Percentiles rank a stretch among this genome's conserved stretches.
Evolutionary conservation across 2,113 vertebrate genomes (phyloP).

Genomic region (Anseranas semipalmata): DNA sequence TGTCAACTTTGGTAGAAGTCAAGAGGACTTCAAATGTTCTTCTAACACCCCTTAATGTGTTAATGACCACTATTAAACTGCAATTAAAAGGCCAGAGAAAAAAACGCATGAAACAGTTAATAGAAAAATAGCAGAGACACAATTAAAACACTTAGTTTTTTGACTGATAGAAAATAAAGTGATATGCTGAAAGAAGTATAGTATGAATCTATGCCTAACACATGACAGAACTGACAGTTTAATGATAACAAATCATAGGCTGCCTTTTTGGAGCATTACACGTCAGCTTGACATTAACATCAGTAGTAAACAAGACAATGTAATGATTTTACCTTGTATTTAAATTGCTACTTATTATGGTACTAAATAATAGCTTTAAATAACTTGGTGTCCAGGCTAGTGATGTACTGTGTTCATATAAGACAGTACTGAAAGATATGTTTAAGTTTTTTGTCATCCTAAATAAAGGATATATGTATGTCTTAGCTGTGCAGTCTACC

Average conservation of each 20-base stretch:
- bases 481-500: slow-evolving; percentile 44
- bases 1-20: slow-evolving; percentile 94
- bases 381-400: slow-evolving; percentile 79
- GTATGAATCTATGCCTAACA: slow-evolving; percentile 81
- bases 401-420: slow-evolving; percentile 74
- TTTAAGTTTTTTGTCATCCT: slow-evolving; percentile 80
- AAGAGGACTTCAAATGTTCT: slow-evolving; percentile 90
- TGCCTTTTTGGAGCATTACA: slow-evolving; percentile 77
- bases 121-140: slow-evolving; percentile 84
- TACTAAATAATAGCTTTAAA: slow-evolving; percentile 85
- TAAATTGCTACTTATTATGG: slow-evolving; percentile 85
- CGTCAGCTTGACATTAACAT: slow-evolving; percentile 82
- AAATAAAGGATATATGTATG: slow-evolving; percentile 76
- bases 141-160: slow-evolving; percentile 81
- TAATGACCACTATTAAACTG: slow-evolving; percentile 94
- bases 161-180: slow-evolving; percentile 86
- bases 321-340: slow-evolving; percentile 82
- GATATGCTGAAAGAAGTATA: slow-evolving; percentile 78
- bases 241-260: slow-evolving; percentile 90
- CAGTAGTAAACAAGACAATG: slow-evolving; percentile 84
- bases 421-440: slow-evolving; percentile 78
- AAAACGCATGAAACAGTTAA: slow-evolving; percentile 90
- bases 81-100: slow-evolving; percentile 90
- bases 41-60: slow-evolving; percentile 92
- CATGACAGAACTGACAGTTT: slow-evolving; percentile 87